Conservation (phyloP, 1,140 invertebrate genomes). For the Apis dorsata region DNA sequence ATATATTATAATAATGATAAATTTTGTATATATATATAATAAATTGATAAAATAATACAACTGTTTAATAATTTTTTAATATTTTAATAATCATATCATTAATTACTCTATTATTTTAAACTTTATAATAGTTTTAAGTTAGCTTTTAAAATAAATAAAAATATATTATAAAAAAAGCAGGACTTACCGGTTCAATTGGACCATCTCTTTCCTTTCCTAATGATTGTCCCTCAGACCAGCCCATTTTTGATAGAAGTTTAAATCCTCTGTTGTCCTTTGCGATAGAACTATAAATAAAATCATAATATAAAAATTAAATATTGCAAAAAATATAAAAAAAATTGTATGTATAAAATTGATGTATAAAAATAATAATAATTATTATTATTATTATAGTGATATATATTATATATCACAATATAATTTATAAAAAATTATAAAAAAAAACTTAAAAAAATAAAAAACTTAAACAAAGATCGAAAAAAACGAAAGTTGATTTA, state of each 20-base stretch:
- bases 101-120: not conserved
- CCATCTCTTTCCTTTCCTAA: conserved; percentile 89
- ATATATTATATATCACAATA: too few relatives aligned
- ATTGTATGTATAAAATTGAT: too few relatives aligned
- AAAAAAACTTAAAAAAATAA: too few relatives aligned
- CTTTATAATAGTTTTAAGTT: too few relatives aligned
- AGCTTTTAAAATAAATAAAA: not conserved
- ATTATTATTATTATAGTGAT: too few relatives aligned
- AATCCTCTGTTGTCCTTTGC: conserved; percentile 92
- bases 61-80: not conserved
- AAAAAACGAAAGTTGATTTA: not conserved
- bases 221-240: conserved; percentile 93
- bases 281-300: conserved; percentile 83
- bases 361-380: not conserved
- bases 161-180: not conserved
- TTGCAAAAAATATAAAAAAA: not conserved
- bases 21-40: too few relatives aligned
- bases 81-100: not conserved
- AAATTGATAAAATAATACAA: not conserved
- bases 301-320: not conserved
- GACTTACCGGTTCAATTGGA: conserved; percentile 89
- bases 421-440: too few relatives aligned
- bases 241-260: conserved; percentile 93
- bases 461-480: not conserved
- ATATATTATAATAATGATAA: too few relatives aligned